Evolutionary conservation across 1,140 invertebrate genomes (phyloP).

Genomic region (Heliconius himera): DNA sequence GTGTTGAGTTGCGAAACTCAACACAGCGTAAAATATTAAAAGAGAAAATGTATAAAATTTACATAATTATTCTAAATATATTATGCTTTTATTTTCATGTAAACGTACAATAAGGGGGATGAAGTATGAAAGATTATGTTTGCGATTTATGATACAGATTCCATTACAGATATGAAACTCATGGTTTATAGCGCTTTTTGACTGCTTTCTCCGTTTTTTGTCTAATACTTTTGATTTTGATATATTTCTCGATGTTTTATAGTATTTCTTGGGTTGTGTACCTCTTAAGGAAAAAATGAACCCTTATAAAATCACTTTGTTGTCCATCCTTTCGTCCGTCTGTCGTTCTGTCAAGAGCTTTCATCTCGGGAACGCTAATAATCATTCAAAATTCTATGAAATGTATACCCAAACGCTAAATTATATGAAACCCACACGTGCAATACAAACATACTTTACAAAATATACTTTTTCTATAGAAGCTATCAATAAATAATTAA

Average conservation of each 20-base stretch:
- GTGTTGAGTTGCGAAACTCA: no score
- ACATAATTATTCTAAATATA: neutral
- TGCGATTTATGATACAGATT: neutral
- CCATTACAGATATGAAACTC: constrained; percentile 9
- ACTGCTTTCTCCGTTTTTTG: neutral
- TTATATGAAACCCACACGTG: no score
- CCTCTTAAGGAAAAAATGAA: no score
- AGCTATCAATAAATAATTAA: neutral
- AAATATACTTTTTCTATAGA: neutral
- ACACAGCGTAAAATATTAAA: no score
- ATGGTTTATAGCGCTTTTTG: neutral
- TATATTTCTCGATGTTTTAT: neutral
- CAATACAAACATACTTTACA: no score
- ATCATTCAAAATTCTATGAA: no score
- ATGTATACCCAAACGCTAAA: no score
- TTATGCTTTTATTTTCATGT: neutral
- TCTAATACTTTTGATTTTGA: neutral
- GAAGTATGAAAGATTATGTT: constrained; percentile 1
- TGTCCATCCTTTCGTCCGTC: no score
- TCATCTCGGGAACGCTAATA: no score
- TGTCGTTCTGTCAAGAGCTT: no score
- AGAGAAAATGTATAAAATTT: no score
- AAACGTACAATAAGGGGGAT: neutral
- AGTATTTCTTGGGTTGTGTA: neutral
- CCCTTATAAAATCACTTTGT: no score